Base-by-base conservation (phyloP, 2,797 vertebrate genomes). In the Kryptopterus vitreolus region DNA sequence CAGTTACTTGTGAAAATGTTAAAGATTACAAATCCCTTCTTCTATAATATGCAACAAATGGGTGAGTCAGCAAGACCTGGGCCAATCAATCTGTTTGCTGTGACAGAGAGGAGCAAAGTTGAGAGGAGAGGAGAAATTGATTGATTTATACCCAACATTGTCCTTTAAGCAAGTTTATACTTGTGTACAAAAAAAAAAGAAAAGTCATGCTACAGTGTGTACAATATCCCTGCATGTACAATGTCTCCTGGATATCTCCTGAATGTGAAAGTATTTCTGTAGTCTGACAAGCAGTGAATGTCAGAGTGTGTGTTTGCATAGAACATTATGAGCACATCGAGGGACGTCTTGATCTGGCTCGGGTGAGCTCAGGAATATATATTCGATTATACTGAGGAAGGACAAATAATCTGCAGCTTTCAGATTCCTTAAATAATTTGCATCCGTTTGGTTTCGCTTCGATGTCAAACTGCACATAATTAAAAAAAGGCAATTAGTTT, bases 21-120 rank as follows among this genome's bases (percentile, higher is more conserved):
- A n/a, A n/a, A n/a, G n/a, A n/a, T n/a, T n/a, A n/a, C n/a, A n/a
- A n/a, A n/a, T 85, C 77, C 50, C 65, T 76, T 10, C 38, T 10
- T 43, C 59, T 43, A 88, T 82, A 72, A 87, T 88, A 90, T 80
- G 78, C 87, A 87, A 79, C 81, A 71, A 71, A 70, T 50, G 87
- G 75, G 88, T 91, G 91, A 92, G 90, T 93, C 92, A 92, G 91
- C 90, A 88, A 81, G 86, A 88, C 85, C 81, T 29, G 31, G n/a
- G 48, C 69, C 85, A 89, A 80, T 89, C 85, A 73, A 70, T 82
- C 48, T 63, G 68, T 55, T 72, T 74, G 55, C 29, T 31, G 69
- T 73, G 58, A 15, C 58, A 38, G 48, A 63, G 69, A 71, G 69
- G 76, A 78, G 69, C 53, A 73, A n/a, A 73, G 71, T 24, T 58